A percentile compares a stretch with the other conserved stretches of the same genome.
phyloP scores from a whole-genome alignment of 1,140 invertebrate genomes.

The Dinothrombium tinctorium region DNA sequence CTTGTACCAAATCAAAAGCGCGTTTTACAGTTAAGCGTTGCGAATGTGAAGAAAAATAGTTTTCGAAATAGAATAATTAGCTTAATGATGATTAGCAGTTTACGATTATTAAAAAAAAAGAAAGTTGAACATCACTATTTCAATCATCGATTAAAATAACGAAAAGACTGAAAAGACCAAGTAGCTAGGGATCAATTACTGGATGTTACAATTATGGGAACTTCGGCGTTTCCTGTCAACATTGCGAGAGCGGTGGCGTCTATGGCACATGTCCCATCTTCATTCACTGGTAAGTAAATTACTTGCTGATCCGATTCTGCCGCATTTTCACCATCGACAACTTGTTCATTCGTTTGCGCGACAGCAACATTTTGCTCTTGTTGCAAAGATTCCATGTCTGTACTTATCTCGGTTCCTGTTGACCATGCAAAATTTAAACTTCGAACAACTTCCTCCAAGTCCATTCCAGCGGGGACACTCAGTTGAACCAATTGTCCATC shows the following conservation, averaged over 20 bases:
- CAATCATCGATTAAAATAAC: too few species aligned
- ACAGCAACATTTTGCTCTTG: not conserved
- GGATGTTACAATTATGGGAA: constrained; percentile 3
- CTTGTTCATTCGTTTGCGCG: not conserved
- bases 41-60: too few species aligned
- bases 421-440: constrained; percentile 1
- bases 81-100: too few species aligned
- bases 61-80: too few species aligned
- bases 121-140: too few species aligned
- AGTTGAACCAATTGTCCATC: constrained; percentile 10
- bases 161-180: too few species aligned
- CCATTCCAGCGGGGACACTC: constrained; percentile 9
- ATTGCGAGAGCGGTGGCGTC: not conserved
- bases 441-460: constrained; percentile 7
- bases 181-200: not conserved
- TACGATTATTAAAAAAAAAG: too few species aligned
- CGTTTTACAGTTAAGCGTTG: too few species aligned
- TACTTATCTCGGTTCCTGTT: not conserved
- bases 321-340: not conserved
- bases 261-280: not conserved
- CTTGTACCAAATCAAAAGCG: too few species aligned
- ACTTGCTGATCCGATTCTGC: not conserved
- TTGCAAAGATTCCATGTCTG: not conserved
- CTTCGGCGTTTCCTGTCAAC: not conserved
- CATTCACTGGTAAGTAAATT: constrained; percentile 2